Evolutionary conservation across 2,888 invertebrate genomes (phyloP).

Genomic region (Hofmannophila pseudospretella): DNA sequence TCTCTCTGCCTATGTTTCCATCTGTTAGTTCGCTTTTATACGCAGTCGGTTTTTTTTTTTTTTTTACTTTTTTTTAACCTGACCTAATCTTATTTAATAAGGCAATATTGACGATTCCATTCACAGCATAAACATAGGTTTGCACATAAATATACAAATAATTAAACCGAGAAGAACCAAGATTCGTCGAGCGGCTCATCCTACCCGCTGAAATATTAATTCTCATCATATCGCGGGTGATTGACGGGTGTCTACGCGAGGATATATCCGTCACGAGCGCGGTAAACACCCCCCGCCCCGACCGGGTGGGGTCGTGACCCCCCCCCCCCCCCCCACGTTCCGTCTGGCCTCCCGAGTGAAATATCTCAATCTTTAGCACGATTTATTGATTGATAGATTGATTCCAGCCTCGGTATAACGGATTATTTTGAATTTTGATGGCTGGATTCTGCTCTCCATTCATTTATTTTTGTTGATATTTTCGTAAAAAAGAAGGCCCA

Average conservation of each 20-base stretch:
- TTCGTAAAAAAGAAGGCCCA: too few relatives aligned
- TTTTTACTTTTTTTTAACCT: too few relatives aligned
- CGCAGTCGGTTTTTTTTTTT: too few relatives aligned
- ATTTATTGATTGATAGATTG: slow-evolving; percentile 75
- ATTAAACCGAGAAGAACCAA: too few relatives aligned
- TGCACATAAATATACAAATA: too few relatives aligned
- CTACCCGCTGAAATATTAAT: slow-evolving; percentile 61
- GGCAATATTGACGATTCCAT: too few relatives aligned
- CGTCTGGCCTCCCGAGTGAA: slow-evolving; percentile 43
- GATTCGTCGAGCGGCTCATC: slow-evolving; percentile 31
- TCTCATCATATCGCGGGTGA: slow-evolving; percentile 71
- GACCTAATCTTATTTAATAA: too few relatives aligned
- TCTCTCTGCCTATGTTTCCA: too few relatives aligned
- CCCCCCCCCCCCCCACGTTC: slow-evolving; percentile 22
- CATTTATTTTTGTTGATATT: too few relatives aligned
- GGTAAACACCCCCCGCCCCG: slow-evolving; percentile 44
- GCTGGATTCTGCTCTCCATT: too few relatives aligned
- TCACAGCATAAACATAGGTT: too few relatives aligned
- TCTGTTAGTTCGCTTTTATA: too few relatives aligned
- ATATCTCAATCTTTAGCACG: slow-evolving; percentile 75
- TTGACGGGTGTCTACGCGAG: slow-evolving; percentile 72
- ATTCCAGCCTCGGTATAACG: slow-evolving; percentile 30
- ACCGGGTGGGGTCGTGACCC: slow-evolving; percentile 1
- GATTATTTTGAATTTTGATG: slow-evolving; percentile 21
- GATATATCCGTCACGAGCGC: slow-evolving; percentile 72